Base-by-base conservation (phyloP, 2,888 invertebrate genomes). In the Diaphora mendica region DNA sequence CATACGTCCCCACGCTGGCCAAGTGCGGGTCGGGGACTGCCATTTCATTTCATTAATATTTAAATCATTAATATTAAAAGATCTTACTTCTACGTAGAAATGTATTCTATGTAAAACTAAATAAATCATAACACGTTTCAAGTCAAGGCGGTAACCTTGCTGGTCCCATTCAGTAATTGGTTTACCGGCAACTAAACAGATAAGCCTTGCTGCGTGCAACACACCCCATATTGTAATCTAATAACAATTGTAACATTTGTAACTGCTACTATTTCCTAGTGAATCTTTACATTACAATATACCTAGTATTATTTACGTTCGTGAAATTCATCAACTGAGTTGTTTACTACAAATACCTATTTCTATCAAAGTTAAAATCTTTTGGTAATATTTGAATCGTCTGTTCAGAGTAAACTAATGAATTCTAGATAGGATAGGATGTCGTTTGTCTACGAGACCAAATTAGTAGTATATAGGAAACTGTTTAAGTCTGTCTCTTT, bases 141-240 rank as follows among this genome's bases (percentile, higher is more conserved):
- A 91, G 90, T 90, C 91, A 92, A 91, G 91, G 92, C 84, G 85
- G 74, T 77, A 87, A 85, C 90, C 90, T 89, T 88, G 86, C 69
- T 73, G 76, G 78, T 82, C 78, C 82, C 82, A 85, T 79, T 81
- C 81, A 81, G 82, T 93, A 93, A 94, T 94, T 93, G 93, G 94
- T 93, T 94, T 64, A 82, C 78, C 79, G 76, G 86, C 85, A 82
- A 83, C 83, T 86, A 91, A 91, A 85, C 81, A 89, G 92, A 93
- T 93, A 91, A 90, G 83, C 82, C 77, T 88, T 86, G 85, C 85
- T 88, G 87, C 87, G 87, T 89, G 89, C 90, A 86, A 82, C 82
- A 83, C 82, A 77, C 82, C 80, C 79, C 78, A 62, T n/a, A n/a
- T 81, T 82, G 82, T 93, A 92, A 93, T 93, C 91, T 90, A 91